Conservation (phyloP, 2,797 vertebrate species). For the Heliangelus exortis region DNA sequence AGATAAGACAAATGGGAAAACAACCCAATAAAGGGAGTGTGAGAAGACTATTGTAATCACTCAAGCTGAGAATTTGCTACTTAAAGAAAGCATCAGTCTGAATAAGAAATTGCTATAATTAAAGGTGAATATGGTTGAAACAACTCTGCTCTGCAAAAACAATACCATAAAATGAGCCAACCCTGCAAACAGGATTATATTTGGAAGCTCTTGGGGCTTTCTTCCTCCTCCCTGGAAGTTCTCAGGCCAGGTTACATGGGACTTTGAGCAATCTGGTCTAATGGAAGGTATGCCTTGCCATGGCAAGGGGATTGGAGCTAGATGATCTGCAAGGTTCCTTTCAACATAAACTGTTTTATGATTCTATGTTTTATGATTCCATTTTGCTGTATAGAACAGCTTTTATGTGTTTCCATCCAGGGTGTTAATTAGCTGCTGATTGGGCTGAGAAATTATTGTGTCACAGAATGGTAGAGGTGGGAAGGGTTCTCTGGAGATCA, state of each 20-base stretch:
- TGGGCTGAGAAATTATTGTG: not conserved
- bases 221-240: too few species aligned
- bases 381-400: not conserved
- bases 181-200: not conserved
- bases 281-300: too few species aligned
- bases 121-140: not conserved
- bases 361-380: not conserved
- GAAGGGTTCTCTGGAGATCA: too few species aligned
- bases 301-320: too few species aligned
- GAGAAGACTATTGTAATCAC: not conserved
- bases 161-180: not conserved
- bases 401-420: not conserved
- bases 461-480: too few species aligned
- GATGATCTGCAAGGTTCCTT: too few species aligned
- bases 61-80: slow-evolving; percentile 2
- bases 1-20: not conserved
- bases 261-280: too few species aligned
- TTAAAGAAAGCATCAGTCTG: not conserved
- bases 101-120: slow-evolving; percentile 38
- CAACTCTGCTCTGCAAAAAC: not conserved
- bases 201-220: not conserved
- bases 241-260: too few species aligned
- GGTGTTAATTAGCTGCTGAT: not conserved
- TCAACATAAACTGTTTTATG: too few species aligned
- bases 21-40: not conserved